phyloP scores from a whole-genome alignment of 1,140 invertebrate species.

The Drosophila parvula region DNA sequence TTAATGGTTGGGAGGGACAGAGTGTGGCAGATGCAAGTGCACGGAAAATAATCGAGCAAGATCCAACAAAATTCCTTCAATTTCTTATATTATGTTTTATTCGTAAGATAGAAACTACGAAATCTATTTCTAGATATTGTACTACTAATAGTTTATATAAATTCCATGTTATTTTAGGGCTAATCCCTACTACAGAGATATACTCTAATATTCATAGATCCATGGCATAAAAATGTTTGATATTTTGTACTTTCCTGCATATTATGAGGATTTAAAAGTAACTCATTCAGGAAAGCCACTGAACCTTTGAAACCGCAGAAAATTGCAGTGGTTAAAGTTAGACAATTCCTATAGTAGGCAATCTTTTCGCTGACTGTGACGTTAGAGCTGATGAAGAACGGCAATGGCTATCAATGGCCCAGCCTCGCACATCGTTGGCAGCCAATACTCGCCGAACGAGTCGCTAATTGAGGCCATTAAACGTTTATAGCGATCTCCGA shows the following conservation, averaged over 20 bases:
- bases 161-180: neutral
- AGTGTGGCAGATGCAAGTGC: slow-evolving; percentile 19
- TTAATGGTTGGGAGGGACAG: slow-evolving; percentile 13
- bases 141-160: neutral
- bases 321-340: neutral
- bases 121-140: neutral
- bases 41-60: neutral
- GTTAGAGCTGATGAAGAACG: slow-evolving; percentile 15
- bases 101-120: neutral
- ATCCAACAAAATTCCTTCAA: neutral
- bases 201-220: too few relatives aligned
- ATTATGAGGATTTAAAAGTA: too few relatives aligned
- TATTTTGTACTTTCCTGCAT: too few relatives aligned
- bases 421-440: slow-evolving; percentile 76
- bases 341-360: neutral
- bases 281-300: neutral
- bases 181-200: too few relatives aligned
- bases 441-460: slow-evolving; percentile 63
- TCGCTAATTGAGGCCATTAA: slow-evolving; percentile 78
- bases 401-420: slow-evolving; percentile 61
- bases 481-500: slow-evolving; percentile 51
- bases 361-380: slow-evolving; percentile 14
- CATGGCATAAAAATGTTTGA: too few relatives aligned
- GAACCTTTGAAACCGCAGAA: neutral
- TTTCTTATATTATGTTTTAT: neutral